Evolutionary conservation across 2,797 vertebrate genomes (phyloP).

Genomic region (Triplophysa bombifrons): DNA sequence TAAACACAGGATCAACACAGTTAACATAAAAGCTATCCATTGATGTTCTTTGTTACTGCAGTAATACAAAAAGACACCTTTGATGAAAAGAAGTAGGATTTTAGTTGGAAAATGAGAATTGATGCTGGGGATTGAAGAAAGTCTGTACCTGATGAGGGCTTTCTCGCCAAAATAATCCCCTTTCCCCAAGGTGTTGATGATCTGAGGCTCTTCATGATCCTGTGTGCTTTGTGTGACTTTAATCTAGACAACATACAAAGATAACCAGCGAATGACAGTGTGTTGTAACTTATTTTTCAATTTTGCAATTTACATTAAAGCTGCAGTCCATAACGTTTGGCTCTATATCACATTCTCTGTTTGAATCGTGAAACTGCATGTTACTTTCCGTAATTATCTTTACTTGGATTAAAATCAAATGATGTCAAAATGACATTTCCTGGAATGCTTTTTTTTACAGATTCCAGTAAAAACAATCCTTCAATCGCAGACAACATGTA

Average conservation of each 20-base stretch:
- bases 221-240: conserved; percentile 89
- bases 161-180: conserved; percentile 96
- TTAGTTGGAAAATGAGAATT: conserved; percentile 14
- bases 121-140: conserved; percentile 11
- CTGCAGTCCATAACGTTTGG: too few species aligned
- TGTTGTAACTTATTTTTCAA: neutral
- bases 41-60: neutral
- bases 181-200: conserved; percentile 88
- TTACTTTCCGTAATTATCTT: neutral
- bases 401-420: neutral
- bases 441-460: neutral
- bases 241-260: conserved; percentile 73
- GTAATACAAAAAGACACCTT: neutral
- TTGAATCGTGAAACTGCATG: neutral
- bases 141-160: conserved; percentile 87
- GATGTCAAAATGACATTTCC: too few species aligned
- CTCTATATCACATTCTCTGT: too few species aligned
- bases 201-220: conserved; percentile 78
- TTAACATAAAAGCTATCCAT: neutral
- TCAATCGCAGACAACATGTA: neutral
- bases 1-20: neutral
- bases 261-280: neutral
- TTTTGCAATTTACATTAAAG: neutral
- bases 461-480: neutral
- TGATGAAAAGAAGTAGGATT: conserved; percentile 9